Evolutionary conservation across 2,113 vertebrate species (phyloP).

Genomic region (Engraulis encrasicolus): DNA sequence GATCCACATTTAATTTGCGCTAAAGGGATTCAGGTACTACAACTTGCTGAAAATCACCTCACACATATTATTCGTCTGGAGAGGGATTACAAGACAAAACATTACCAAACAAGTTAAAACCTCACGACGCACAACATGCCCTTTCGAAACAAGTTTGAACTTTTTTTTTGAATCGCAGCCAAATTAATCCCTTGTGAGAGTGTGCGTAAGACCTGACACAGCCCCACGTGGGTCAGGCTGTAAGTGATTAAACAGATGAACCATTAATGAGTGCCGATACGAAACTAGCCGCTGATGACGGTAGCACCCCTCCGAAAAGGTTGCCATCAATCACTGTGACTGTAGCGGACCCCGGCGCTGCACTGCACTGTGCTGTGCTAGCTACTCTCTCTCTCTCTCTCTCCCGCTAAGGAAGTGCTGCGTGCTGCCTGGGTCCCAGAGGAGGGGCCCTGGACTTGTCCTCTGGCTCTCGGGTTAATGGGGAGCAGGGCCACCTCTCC

Average conservation of each 20-base stretch:
- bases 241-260: slow-evolving; percentile 56
- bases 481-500: slow-evolving; percentile 64
- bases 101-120: background rate
- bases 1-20: background rate
- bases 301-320: slow-evolving; percentile 66
- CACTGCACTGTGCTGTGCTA: no score
- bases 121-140: background rate
- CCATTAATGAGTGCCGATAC: slow-evolving; percentile 51
- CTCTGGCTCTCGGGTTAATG: slow-evolving; percentile 50
- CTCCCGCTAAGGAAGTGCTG: slow-evolving; percentile 50
- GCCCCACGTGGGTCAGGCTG: slow-evolving; percentile 64
- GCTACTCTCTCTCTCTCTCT: no score
- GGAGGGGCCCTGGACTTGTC: slow-evolving; percentile 31
- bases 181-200: background rate
- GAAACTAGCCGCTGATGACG: slow-evolving; percentile 43
- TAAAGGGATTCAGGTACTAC: background rate
- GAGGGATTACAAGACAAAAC: background rate
- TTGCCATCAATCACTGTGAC: slow-evolving; percentile 75
- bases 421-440: slow-evolving; percentile 50
- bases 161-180: background rate
- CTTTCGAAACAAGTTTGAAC: background rate
- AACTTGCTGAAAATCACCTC: background rate
- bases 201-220: slow-evolving; percentile 54
- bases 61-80: background rate
- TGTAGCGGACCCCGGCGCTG: slow-evolving; percentile 46